Percentiles rank a stretch among this genome's conserved stretches.
These are phyloP conservation scores for Cataglyphis cursor DNA, from an alignment of 2,888 invertebrate genomes.

Conservation along the genomic window DNA sequence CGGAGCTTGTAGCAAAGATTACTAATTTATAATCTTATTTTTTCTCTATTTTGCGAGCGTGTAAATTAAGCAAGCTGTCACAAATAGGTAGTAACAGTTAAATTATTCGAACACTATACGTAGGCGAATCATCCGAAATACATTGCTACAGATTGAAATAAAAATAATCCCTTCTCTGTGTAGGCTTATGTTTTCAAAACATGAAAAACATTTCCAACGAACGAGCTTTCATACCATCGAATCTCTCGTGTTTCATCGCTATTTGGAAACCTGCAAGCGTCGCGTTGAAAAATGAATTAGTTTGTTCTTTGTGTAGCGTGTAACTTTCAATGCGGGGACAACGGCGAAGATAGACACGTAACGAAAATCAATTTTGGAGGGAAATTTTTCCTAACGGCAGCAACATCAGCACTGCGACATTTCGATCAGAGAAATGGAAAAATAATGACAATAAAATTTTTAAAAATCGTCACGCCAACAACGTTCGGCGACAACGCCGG, in stretches of 20 bases:
- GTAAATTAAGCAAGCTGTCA: background rate
- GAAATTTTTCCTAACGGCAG: slow-evolving; percentile 13
- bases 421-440: slow-evolving; percentile 32
- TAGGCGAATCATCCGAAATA: background rate
- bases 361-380: slow-evolving; percentile 41
- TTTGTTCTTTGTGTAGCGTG: slow-evolving; percentile 51
- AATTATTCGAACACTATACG: slow-evolving; percentile 17
- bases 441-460: slow-evolving; percentile 41
- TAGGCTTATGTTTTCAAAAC: slow-evolving; percentile 26
- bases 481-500: slow-evolving; percentile 17
- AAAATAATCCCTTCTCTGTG: slow-evolving; percentile 27
- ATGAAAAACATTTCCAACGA: slow-evolving; percentile 49
- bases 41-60: background rate
- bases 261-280: slow-evolving; percentile 5
- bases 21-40: slow-evolving; percentile 2
- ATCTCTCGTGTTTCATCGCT: slow-evolving; percentile 45
- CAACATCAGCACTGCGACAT: slow-evolving; percentile 21
- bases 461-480: slow-evolving; percentile 33
- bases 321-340: slow-evolving; percentile 49
- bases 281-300: slow-evolving; percentile 55
- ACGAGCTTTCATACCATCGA: slow-evolving; percentile 38
- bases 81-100: slow-evolving; percentile 16
- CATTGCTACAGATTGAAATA: slow-evolving; percentile 33
- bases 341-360: slow-evolving; percentile 54
- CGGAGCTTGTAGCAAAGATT: background rate